A percentile compares a stretch with the other conserved stretches of the same genome.
phyloP scores from a whole-genome alignment of 2,113 vertebrate genomes.

The Mesembrinibis cayennensis region DNA sequence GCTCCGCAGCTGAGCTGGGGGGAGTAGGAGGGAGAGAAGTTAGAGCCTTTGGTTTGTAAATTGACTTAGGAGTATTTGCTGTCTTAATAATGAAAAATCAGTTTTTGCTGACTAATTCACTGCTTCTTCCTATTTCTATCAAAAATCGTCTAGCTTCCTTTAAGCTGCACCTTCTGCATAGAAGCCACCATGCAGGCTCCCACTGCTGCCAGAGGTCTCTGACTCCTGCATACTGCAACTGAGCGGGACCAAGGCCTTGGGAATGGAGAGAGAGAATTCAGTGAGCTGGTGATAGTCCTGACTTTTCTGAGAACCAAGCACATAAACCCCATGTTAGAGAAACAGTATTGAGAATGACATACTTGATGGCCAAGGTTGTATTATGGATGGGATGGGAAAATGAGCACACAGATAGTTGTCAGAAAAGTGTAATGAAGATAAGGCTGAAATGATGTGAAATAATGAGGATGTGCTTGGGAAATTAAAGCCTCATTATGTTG shows the following conservation, averaged over 20 bases:
- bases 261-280: not conserved
- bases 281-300: not conserved
- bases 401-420: not conserved
- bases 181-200: not conserved
- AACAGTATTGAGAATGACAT: not conserved
- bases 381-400: not conserved
- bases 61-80: not conserved
- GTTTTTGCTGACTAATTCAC: not conserved
- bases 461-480: not conserved
- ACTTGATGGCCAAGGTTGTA: not conserved
- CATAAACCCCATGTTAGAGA: not conserved
- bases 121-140: not conserved
- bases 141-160: not conserved
- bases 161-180: not conserved
- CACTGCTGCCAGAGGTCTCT: not conserved
- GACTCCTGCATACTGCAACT: not conserved
- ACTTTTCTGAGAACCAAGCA: not conserved
- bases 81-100: not conserved
- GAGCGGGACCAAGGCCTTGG: not conserved
- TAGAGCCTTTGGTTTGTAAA: conserved; percentile 15
- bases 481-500: not conserved
- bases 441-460: not conserved
- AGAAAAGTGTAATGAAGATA: not conserved
- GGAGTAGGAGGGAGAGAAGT: not conserved
- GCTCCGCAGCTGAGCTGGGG: not conserved